A percentile compares a stretch with the other conserved stretches of the same genome.
Conservation (phyloP, 2,797 vertebrate species). For the Pitangus sulphuratus region DNA sequence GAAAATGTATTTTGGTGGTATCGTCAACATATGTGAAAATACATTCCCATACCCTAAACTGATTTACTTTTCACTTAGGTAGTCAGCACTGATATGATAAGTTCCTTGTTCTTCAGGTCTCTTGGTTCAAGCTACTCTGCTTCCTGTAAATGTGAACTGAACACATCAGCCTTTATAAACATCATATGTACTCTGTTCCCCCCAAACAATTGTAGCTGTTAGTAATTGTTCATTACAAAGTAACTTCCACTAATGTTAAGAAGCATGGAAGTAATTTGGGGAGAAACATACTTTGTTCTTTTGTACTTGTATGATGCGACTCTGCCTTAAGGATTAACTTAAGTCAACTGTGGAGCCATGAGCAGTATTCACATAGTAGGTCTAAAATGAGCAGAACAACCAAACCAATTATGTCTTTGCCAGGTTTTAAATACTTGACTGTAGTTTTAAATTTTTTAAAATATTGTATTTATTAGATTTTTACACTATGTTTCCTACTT, state of each 20-base stretch:
- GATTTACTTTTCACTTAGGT: background rate
- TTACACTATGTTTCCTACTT: background rate
- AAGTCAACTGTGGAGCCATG: background rate
- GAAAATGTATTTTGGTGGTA: background rate
- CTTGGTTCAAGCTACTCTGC: constrained; percentile 32
- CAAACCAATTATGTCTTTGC: background rate
- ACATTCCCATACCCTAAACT: background rate
- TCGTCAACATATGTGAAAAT: background rate
- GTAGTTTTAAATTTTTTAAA: background rate
- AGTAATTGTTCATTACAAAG: constrained; percentile 44
- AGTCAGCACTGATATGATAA: background rate
- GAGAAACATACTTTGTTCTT: constrained; percentile 34
- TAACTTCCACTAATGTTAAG: constrained; percentile 38
- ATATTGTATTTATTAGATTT: background rate
- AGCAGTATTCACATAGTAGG: background rate
- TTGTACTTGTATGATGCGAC: background rate
- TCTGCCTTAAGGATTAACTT: constrained; percentile 39
- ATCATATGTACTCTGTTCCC: constrained; percentile 9
- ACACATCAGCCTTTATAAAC: constrained; percentile 33
- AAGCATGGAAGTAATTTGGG: constrained; percentile 54
- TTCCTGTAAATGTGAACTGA: constrained; percentile 27
- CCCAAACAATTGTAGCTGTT: constrained; percentile 46
- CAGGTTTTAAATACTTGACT: background rate
- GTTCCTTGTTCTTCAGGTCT: background rate
- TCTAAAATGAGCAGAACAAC: background rate